These are phyloP conservation scores for Crocidura indochinensis DNA, from an alignment of 2,797 vertebrate species.

Conservation along the genomic window DNA sequence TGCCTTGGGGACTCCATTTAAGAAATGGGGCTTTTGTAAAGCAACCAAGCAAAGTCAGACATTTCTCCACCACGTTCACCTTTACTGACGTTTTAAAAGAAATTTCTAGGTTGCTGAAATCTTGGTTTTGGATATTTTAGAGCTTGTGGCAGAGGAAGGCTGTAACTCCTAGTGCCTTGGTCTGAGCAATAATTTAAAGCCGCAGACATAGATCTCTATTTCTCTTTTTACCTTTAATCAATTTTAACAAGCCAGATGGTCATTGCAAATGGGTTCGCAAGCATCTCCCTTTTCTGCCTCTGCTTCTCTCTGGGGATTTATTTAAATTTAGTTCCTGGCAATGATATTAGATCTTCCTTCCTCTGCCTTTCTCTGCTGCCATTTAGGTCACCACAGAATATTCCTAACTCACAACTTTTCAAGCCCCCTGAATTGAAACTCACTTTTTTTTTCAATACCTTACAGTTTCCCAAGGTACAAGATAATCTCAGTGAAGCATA, in stretches of 20 bases:
- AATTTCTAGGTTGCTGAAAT: slow-evolving; percentile 75
- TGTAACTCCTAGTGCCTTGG: slow-evolving; percentile 29
- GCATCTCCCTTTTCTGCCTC: slow-evolving; percentile 67
- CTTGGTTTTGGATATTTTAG: slow-evolving; percentile 72
- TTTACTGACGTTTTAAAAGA: slow-evolving; percentile 75
- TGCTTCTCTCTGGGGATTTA: slow-evolving; percentile 62
- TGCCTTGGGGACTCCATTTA: neutral
- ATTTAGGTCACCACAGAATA: neutral
- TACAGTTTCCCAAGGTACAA: neutral
- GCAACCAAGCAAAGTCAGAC: slow-evolving; percentile 59
- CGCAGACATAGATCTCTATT: slow-evolving; percentile 68
- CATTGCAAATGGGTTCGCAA: slow-evolving; percentile 70
- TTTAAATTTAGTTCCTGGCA: slow-evolving; percentile 71
- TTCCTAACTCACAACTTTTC: neutral
- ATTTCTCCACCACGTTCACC: slow-evolving; percentile 76
- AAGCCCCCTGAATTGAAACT: neutral
- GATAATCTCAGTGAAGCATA: neutral
- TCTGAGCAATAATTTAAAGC: slow-evolving; percentile 75
- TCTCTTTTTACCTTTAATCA: slow-evolving; percentile 84
- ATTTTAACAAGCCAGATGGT: slow-evolving; percentile 84
- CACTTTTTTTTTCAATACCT: neutral
- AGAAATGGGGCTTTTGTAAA: slow-evolving; percentile 74
- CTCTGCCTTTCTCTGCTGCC: slow-evolving; percentile 45
- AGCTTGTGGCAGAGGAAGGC: slow-evolving; percentile 43
- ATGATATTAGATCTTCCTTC: slow-evolving; percentile 40